Conservation (phyloP, 2,888 invertebrate species). For the Epiblema foenella region DNA sequence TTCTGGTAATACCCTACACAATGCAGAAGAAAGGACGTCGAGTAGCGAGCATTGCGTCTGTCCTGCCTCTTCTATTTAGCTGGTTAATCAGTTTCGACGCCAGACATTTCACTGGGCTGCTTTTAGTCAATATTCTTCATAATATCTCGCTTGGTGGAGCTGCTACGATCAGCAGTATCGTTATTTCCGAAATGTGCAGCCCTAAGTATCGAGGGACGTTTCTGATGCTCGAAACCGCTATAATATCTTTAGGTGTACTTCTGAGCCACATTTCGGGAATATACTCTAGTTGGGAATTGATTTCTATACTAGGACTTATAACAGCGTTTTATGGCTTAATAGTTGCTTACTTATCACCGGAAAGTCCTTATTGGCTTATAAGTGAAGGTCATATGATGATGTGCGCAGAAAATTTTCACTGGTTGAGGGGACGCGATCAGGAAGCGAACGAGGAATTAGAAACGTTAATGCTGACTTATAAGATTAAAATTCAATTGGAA, state of each 20-base stretch:
- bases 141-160: conserved; percentile 50
- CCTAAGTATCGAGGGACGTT: conserved; percentile 49
- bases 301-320: conserved; percentile 47
- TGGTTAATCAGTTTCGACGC: conserved; percentile 49
- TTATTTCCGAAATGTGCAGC: conserved; percentile 50
- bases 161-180: conserved; percentile 50
- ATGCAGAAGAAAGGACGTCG: conserved; percentile 52
- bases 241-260: conserved; percentile 51
- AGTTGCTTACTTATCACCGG: conserved; percentile 47
- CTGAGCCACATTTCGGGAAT: conserved; percentile 49
- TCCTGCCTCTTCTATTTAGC: conserved; percentile 48
- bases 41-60: conserved; percentile 48
- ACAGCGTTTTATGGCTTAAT: conserved; percentile 44
- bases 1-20: conserved; percentile 50
- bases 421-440: conserved; percentile 48
- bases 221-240: conserved; percentile 50
- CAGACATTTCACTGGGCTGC: conserved; percentile 39
- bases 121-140: conserved; percentile 48
- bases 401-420: conserved; percentile 49
- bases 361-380: conserved; percentile 52
- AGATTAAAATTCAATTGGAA: conserved; percentile 48
- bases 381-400: conserved; percentile 48
- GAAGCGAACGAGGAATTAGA: conserved; percentile 49
- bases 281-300: conserved; percentile 45
- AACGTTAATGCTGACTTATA: conserved; percentile 46